Percentiles rank a stretch among this genome's conserved stretches.
Conservation (phyloP, 1,140 invertebrate species). For the Habropoda laboriosa region DNA sequence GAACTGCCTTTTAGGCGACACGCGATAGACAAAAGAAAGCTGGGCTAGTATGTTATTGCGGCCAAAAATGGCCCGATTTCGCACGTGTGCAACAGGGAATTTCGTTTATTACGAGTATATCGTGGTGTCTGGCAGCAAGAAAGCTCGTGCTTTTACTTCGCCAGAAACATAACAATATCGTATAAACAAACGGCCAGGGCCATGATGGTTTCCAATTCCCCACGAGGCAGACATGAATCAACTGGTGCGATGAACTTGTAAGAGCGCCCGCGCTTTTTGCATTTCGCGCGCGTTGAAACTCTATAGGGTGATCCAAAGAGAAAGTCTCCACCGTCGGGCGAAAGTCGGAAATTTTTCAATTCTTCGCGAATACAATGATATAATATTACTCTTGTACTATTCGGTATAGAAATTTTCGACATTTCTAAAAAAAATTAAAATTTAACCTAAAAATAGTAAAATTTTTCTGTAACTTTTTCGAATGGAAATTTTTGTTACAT, state of each 20-base stretch:
- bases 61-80: background rate
- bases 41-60: background rate
- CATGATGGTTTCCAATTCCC: slow-evolving; percentile 68
- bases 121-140: background rate
- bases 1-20: background rate
- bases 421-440: too few species aligned
- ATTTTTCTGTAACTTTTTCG: too few species aligned
- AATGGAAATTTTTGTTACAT: background rate
- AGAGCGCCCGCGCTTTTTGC: slow-evolving; percentile 28
- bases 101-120: slow-evolving; percentile 37
- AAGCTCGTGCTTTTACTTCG: slow-evolving; percentile 33
- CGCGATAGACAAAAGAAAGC: slow-evolving; percentile 3
- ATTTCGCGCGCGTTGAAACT: background rate
- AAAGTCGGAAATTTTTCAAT: background rate
- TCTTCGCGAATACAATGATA: background rate
- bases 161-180: slow-evolving; percentile 41
- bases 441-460: too few species aligned
- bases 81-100: slow-evolving; percentile 6
- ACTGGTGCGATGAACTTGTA: slow-evolving; percentile 41
- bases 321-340: background rate
- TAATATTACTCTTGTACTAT: too few species aligned
- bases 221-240: slow-evolving; percentile 67
- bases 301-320: slow-evolving; percentile 23
- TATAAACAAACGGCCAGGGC: slow-evolving; percentile 59
- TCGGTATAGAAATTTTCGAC: too few species aligned